A percentile compares a stretch with the other conserved stretches of the same genome.
Evolutionary conservation across 2,888 invertebrate species (phyloP).

Genomic region (Acrobeloides nanus): DNA sequence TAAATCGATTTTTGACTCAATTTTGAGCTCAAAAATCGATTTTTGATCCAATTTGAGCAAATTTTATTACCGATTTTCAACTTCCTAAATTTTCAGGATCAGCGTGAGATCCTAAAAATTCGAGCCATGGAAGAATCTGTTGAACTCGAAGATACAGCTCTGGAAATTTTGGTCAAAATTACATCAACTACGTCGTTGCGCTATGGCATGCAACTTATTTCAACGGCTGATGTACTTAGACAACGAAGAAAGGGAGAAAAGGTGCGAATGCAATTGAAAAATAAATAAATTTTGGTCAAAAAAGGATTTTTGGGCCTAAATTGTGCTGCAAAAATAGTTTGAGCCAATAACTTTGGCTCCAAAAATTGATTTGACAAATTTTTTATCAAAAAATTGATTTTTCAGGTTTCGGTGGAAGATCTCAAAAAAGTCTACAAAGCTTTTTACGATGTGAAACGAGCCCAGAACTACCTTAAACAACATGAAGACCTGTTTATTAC

Average conservation of each 20-base stretch:
- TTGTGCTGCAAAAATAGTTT: neutral
- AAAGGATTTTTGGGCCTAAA: conserved; percentile 3
- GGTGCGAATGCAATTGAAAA: conserved; percentile 59
- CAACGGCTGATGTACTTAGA: conserved; percentile 87
- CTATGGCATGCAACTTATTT: conserved; percentile 94
- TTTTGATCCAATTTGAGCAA: too few species aligned
- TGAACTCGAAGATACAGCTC: conserved; percentile 80
- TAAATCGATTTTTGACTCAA: neutral
- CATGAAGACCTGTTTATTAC: too few species aligned
- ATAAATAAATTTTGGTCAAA: conserved; percentile 1
- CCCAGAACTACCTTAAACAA: too few species aligned
- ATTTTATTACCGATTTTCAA: neutral
- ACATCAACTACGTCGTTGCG: conserved; percentile 77
- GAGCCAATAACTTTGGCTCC: too few species aligned
- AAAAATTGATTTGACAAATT: too few species aligned
- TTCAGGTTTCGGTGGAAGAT: conserved; percentile 68
- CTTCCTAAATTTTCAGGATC: conserved; percentile 16
- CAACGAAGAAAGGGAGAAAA: conserved; percentile 72
- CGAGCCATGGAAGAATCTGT: conserved; percentile 85
- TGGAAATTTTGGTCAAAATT: conserved; percentile 81
- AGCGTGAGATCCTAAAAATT: conserved; percentile 30
- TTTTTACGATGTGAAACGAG: conserved; percentile 82
- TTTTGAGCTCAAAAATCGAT: too few species aligned
- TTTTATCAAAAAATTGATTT: neutral
- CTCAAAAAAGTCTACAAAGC: conserved; percentile 87